A percentile compares a stretch with the other conserved stretches of the same genome.
These are phyloP conservation scores for Caenorhabditis imperialis DNA, from an alignment of 2,888 invertebrate species.

Conservation along the genomic window DNA sequence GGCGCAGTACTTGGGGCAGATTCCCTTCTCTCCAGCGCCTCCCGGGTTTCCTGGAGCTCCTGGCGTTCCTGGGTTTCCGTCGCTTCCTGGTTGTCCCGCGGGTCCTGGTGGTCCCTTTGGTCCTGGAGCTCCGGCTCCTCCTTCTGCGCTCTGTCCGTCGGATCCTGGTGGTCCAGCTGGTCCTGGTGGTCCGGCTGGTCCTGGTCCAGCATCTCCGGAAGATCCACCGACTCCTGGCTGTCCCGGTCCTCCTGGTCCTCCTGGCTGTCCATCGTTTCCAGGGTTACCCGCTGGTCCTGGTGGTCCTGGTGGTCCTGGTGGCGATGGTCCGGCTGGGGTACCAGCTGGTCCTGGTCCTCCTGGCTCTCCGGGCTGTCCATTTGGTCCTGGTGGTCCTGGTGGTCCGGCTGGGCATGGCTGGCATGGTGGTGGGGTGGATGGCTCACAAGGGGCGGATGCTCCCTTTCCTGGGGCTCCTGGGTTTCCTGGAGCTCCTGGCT, in stretches of 20 bases:
- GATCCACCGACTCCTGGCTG: conserved; percentile 12
- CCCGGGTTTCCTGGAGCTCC: conserved; percentile 61
- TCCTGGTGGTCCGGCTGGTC: conserved; percentile 54
- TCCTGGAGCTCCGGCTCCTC: conserved; percentile 53
- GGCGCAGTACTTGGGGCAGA: conserved; percentile 68
- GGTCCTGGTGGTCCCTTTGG: conserved; percentile 60
- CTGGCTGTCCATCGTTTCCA: conserved; percentile 48
- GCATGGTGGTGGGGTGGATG: conserved; percentile 52
- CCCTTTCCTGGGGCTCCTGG: conserved; percentile 47
- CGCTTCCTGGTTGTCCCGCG: conserved; percentile 50
- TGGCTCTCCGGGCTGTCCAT: conserved; percentile 55
- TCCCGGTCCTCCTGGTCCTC: conserved; percentile 41
- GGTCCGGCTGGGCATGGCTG: conserved; percentile 62
- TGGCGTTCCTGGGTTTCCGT: conserved; percentile 48
- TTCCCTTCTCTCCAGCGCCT: conserved; percentile 63
- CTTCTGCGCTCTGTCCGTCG: conserved; percentile 24
- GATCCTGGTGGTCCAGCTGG: conserved; percentile 68
- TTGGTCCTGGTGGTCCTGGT: conserved; percentile 67
- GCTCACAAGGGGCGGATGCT: conserved; percentile 38
- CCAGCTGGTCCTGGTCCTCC: conserved; percentile 57
- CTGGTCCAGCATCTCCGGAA: conserved; percentile 27
- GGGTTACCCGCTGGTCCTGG: conserved; percentile 43
- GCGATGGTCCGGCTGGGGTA: conserved; percentile 28
- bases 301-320: conserved; percentile 53
- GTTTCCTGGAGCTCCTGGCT: conserved; percentile 52